phyloP scores from a whole-genome alignment of 1,140 invertebrate species.

The Marisa cornuarietis region DNA sequence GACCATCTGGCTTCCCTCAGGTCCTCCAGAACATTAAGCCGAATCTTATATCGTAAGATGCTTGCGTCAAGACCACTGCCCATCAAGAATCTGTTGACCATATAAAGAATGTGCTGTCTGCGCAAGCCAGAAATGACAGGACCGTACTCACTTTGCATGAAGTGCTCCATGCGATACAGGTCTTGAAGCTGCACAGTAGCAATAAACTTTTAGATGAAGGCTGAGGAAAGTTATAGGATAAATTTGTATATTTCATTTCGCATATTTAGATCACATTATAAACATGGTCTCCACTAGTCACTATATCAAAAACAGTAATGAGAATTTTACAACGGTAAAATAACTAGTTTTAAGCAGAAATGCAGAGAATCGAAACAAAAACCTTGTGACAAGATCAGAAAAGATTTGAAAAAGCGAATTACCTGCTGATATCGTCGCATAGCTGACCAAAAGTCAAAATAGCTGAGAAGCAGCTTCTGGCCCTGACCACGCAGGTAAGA shows the following conservation, averaged over 20 bases:
- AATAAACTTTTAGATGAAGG: too few species aligned
- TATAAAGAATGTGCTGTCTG: not conserved
- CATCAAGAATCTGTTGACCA: not conserved
- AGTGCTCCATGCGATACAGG: not conserved
- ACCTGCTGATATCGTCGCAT: slow-evolving; percentile 10
- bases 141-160: not conserved
- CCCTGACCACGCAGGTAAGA: not conserved
- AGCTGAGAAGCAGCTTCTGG: not conserved
- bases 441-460: slow-evolving; percentile 13
- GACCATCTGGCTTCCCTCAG: not conserved
- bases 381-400: too few species aligned
- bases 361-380: too few species aligned
- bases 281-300: too few species aligned
- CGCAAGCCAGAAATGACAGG: not conserved
- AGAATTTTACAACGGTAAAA: too few species aligned
- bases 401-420: not conserved
- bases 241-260: too few species aligned
- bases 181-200: not conserved
- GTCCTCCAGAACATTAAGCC: not conserved
- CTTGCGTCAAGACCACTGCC: not conserved
- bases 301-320: too few species aligned
- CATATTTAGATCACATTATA: too few species aligned
- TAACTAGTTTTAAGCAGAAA: too few species aligned
- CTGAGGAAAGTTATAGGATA: too few species aligned
- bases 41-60: not conserved